Base-by-base conservation (phyloP, 2,888 invertebrate genomes). In the Ormyrus labotus region DNA sequence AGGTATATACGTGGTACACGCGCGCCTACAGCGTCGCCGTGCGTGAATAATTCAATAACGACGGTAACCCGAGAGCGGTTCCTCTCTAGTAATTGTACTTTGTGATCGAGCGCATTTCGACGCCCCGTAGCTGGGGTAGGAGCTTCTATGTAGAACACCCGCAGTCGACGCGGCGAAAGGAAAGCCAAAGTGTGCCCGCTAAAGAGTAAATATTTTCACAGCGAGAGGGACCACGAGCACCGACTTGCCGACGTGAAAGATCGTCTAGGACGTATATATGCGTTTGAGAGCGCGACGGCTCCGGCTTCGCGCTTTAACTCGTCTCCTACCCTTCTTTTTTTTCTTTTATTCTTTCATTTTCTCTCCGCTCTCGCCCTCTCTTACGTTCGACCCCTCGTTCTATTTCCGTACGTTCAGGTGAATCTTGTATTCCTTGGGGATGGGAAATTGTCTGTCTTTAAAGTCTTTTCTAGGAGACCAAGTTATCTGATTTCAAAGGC, bases 191-290 rank as follows among this genome's bases (percentile, higher is more conserved):
- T 34, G n/a, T 47, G 53, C 10, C 48, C 63, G 45, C 48, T 5
- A 19, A 47, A 65, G 53, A 71, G 58, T 53, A 71, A 78, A 78
- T 78, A 71, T 71, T 78, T 78, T 71, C 61, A 19, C 48, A 60
- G 34, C 10, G 9, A 57, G 2, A 2, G 72, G 8, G 13, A 47
- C 34, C 4, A 57, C 6, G 55, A 55, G 53, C 4, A 1, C 34
- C 34, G 34, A 34, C 34, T 2, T 34, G 34, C 2, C 34, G 34
- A 34, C 34, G 34, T 4, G 34, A 34, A 34, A 34, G 34, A 34
- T 34, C 34, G 34, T 34, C 34, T 4, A 34, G 34, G 34, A 34
- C 34, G 34, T 34, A 4, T 19, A 19, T 19, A 19, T 34, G 34
- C 34, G 34, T 34, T 34, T 4, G 34, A 34, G 34, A 34, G 34